Conservation (phyloP, 2,113 vertebrate genomes). For the Eubucco bourcierii region DNA sequence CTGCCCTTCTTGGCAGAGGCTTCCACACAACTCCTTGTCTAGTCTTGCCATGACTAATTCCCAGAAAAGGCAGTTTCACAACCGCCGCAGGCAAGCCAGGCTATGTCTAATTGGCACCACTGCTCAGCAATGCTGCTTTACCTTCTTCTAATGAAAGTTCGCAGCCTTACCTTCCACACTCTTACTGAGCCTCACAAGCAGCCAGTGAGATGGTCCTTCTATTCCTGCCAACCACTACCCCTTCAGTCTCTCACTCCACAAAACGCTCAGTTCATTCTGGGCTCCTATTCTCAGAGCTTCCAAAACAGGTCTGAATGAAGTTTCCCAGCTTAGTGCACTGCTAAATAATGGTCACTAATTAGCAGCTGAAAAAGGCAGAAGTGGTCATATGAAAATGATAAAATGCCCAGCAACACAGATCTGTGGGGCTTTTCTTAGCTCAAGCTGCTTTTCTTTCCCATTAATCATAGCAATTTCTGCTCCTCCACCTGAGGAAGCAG, state of each 20-base stretch:
- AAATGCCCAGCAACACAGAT: neutral
- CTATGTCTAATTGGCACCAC: constrained; percentile 21
- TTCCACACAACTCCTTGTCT: constrained; percentile 33
- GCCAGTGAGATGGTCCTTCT: neutral
- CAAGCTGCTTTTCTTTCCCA: neutral
- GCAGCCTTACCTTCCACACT: neutral
- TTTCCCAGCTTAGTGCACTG: neutral
- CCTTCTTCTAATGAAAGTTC: constrained; percentile 6
- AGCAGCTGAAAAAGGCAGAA: neutral
- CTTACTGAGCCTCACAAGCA: neutral
- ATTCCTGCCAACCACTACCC: neutral
- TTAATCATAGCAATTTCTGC: neutral
- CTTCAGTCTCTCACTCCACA: neutral
- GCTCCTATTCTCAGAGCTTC: neutral
- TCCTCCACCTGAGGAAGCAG: neutral
- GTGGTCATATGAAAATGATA: neutral
- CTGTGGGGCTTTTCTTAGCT: neutral
- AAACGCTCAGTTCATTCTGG: neutral
- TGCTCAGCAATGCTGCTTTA: constrained; percentile 17
- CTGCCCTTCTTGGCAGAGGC: neutral
- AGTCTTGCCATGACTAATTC: constrained; percentile 57
- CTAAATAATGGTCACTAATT: constrained; percentile 19
- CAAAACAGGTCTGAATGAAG: neutral
- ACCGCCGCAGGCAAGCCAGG: constrained; percentile 2
- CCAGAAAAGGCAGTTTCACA: constrained; percentile 65